Conservation (phyloP, 1,140 invertebrate genomes). For the Conopomorpha cramerella region DNA sequence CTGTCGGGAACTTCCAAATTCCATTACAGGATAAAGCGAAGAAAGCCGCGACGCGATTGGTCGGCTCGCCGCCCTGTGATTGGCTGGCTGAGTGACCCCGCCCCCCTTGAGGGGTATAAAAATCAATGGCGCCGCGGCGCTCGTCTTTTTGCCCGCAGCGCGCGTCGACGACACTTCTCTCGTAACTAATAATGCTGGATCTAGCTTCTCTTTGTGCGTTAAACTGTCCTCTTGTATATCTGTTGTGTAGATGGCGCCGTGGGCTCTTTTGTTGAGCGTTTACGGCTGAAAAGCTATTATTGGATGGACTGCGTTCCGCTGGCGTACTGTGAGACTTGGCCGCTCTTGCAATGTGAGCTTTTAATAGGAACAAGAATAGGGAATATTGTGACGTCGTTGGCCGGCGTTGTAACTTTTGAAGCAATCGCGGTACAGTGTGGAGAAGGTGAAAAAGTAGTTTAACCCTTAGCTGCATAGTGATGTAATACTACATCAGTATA, state of each 20-base stretch:
- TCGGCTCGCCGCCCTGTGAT: constrained; percentile 43
- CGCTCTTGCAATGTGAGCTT: too few species aligned
- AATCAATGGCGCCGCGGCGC: constrained; percentile 48
- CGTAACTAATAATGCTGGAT: constrained; percentile 51
- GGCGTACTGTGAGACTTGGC: too few species aligned
- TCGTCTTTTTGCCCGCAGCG: too few species aligned
- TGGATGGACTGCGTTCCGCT: neutral
- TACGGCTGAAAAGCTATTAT: constrained; percentile 35
- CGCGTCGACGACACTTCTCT: constrained; percentile 40
- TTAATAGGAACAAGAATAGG: too few species aligned
- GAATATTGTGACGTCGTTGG: too few species aligned
- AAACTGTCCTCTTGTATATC: constrained; percentile 52
- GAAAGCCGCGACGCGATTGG: constrained; percentile 43
- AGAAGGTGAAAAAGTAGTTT: too few species aligned
- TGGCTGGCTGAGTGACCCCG: constrained; percentile 41
- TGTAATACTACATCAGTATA: too few species aligned
- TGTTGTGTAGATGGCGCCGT: constrained; percentile 41
- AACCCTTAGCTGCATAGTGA: too few species aligned
- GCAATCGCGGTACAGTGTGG: too few species aligned
- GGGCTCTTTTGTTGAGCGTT: constrained; percentile 43
- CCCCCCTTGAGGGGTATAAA: constrained; percentile 47
- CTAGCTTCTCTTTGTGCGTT: constrained; percentile 44
- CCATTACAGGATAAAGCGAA: constrained; percentile 49
- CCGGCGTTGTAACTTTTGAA: too few species aligned
- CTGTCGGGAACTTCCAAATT: constrained; percentile 44